Evolutionary conservation across 2,888 invertebrate genomes (phyloP).

Genomic region (Frankliniella fusca): DNA sequence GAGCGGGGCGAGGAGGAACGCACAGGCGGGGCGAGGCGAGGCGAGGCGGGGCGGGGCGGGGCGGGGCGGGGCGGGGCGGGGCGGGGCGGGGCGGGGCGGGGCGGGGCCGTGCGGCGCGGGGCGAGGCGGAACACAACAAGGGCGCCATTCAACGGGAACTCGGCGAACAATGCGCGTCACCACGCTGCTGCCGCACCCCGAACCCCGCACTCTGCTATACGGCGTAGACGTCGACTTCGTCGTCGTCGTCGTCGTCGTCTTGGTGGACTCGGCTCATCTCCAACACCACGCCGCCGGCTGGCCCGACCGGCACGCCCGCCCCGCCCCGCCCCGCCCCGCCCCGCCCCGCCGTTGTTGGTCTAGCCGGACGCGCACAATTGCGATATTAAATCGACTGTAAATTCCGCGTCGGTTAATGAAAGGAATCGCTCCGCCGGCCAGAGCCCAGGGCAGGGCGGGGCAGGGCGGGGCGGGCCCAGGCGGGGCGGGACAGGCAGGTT

Average conservation of each 20-base stretch:
- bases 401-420: conserved; percentile 15
- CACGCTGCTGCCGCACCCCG: too few relatives aligned
- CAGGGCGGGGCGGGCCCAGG: not conserved
- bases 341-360: not conserved
- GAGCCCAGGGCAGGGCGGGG: not conserved
- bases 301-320: too few relatives aligned
- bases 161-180: not conserved
- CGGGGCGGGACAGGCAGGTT: not conserved
- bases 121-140: too few relatives aligned
- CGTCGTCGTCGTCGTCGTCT: not conserved
- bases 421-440: not conserved
- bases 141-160: not conserved
- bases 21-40: too few relatives aligned
- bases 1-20: too few relatives aligned
- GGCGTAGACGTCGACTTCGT: not conserved
- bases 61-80: too few relatives aligned
- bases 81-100: too few relatives aligned
- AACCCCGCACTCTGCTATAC: not conserved
- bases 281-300: not conserved
- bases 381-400: conserved; percentile 25
- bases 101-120: too few relatives aligned
- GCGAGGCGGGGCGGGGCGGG: too few relatives aligned
- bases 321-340: not conserved
- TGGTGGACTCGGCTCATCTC: not conserved
- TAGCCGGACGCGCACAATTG: conserved; percentile 17